These are phyloP conservation scores for Oreochromis niloticus DNA, from an alignment of 2,113 vertebrate genomes.

Conservation along the genomic window DNA sequence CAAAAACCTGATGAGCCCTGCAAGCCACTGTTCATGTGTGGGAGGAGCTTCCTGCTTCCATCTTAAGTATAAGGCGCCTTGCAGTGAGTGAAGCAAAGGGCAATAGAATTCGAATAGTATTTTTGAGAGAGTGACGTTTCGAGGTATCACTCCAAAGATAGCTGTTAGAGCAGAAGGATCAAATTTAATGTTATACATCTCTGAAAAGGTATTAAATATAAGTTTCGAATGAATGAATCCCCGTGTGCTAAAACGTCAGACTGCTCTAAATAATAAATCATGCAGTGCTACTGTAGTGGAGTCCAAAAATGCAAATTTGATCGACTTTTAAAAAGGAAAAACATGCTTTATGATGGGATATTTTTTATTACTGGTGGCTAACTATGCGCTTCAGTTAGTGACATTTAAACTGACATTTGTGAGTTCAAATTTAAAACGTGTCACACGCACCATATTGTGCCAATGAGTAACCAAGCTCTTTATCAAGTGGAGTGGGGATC, in stretches of 20 bases:
- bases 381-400: background rate
- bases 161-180: background rate
- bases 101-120: background rate
- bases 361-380: background rate
- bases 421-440: background rate
- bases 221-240: background rate
- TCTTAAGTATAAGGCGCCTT: background rate
- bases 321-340: background rate
- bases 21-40: background rate
- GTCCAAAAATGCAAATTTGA: background rate
- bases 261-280: background rate
- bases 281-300: background rate
- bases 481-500: constrained; percentile 3
- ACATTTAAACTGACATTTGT: background rate
- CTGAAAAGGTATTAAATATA: background rate
- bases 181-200: background rate
- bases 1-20: no score
- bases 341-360: background rate
- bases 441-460: background rate
- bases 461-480: background rate
- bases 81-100: background rate
- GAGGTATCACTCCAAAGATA: background rate
- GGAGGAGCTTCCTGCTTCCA: background rate
- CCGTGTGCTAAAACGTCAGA: background rate
- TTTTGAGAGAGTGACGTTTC: rapidly evolving